These are phyloP conservation scores for Chaenocephalus aceratus DNA, from an alignment of 2,113 vertebrate genomes.

Conservation along the genomic window DNA sequence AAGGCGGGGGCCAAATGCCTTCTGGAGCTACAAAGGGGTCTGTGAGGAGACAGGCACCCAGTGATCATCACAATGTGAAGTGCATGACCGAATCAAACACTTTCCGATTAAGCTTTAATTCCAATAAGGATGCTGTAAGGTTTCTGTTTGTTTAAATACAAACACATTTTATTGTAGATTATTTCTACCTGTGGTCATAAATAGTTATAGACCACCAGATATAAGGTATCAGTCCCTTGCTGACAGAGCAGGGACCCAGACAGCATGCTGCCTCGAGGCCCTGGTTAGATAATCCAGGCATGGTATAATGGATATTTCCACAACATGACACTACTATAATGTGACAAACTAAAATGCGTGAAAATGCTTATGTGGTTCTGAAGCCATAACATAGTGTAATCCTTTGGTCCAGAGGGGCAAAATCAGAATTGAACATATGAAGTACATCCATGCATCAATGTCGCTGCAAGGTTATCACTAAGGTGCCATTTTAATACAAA, in stretches of 20 bases:
- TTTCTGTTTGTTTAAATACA: background rate
- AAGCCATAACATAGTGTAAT: constrained; percentile 20
- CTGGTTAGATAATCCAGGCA: background rate
- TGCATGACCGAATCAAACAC: constrained; percentile 6
- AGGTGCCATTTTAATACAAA: constrained; percentile 7
- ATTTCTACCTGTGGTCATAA: background rate
- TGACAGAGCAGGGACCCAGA: background rate
- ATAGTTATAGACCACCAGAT: background rate
- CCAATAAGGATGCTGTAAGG: background rate
- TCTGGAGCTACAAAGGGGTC: constrained; percentile 31
- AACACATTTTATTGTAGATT: constrained; percentile 1
- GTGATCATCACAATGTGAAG: constrained; percentile 1
- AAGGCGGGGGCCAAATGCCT: constrained; percentile 54
- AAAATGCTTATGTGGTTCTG: constrained; percentile 19
- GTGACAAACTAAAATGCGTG: constrained; percentile 23
- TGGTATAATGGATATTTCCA: constrained; percentile 26
- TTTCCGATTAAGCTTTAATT: background rate
- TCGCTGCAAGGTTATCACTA: background rate
- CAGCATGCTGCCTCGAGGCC: background rate
- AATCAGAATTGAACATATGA: constrained; percentile 16
- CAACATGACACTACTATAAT: constrained; percentile 31
- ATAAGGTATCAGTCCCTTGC: background rate
- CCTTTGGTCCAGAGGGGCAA: constrained; percentile 5
- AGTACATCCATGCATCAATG: constrained; percentile 15
- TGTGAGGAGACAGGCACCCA: constrained; percentile 8